phyloP scores from a whole-genome alignment of 2,888 invertebrate genomes.

The Heliconius ismenius region DNA sequence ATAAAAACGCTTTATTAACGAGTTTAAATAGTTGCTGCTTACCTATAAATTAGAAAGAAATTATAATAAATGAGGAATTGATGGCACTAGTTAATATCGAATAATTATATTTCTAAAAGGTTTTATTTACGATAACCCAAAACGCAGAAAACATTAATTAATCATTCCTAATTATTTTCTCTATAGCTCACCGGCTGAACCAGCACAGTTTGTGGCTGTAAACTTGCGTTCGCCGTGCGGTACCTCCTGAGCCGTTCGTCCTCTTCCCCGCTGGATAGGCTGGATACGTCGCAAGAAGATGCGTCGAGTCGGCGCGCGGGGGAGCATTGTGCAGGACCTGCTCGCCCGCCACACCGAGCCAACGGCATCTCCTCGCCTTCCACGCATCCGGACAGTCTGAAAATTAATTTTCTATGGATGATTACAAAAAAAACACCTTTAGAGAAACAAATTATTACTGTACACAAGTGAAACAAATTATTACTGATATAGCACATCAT shows the following conservation, averaged over 20 bases:
- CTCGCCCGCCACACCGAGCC: constrained; percentile 61
- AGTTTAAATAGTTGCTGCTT: not conserved
- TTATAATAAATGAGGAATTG: not conserved
- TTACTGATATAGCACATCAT: too few relatives aligned
- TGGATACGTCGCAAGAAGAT: constrained; percentile 76
- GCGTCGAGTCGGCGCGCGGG: constrained; percentile 76
- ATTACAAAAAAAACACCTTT: not conserved
- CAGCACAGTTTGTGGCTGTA: constrained; percentile 48
- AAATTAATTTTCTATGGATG: too few relatives aligned
- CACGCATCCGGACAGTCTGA: constrained; percentile 74
- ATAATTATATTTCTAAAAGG: too few relatives aligned
- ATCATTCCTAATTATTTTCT: not conserved
- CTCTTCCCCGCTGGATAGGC: constrained; percentile 78
- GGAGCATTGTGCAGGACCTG: constrained; percentile 75
- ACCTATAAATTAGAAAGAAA: not conserved
- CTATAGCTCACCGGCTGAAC: constrained; percentile 52
- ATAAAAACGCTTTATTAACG: not conserved
- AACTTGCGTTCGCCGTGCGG: constrained; percentile 59
- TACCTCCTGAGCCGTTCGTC: constrained; percentile 77
- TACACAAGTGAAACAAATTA: too few relatives aligned
- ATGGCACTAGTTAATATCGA: not conserved
- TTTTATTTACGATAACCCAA: not conserved
- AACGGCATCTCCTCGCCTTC: constrained; percentile 78
- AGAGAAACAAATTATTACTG: too few relatives aligned
- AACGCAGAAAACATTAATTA: not conserved